Base-by-base conservation (phyloP, 2,113 vertebrate species). In the Danionella cerebrum region DNA sequence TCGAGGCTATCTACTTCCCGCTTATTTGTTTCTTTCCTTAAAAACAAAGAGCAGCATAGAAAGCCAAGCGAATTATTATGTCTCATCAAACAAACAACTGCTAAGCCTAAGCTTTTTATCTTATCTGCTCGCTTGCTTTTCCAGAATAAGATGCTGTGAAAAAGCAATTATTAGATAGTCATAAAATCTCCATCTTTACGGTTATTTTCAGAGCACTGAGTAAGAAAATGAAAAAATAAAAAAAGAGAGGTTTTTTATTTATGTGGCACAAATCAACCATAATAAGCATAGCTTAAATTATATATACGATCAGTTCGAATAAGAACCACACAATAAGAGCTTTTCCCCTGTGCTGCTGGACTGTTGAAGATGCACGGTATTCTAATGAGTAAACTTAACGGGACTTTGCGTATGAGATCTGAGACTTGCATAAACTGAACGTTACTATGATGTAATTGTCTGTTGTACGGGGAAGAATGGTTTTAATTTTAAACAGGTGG, bases 1-100 rank as follows among this genome's bases (percentile, higher is more conserved):
- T 66, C 59, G 39, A 27, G 50, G 25, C 45, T 31, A 35, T 67
- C 33, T 44, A 33, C 47, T 51, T 35, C 33, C 33, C 24, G 18
- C 48, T 52, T 66, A 66, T 31, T 66, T 2, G 7, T 31, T 35
- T 39, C 11, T 66, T 27, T 21, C 36, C n/a, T 67, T 22, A 51
- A 73, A 73, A 76, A 65, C 33, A 29, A 63, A 50, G 33, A 39
- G 29, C 0, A 64, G 29, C 47, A 31, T 19, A 25, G 13, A 59
- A 21, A 19, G 22, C 14, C 24, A 19, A 67, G 21, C 4, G 41
- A 42, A 13, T 50, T 11, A 29, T 51, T 27, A 36, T 5, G 50
- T 59, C 7, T 69, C 57, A 71, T 78, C 71, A 71, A 33, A 62
- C 18, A 75, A 77, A 76, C 42, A 69, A 53, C 70, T 73, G 18